Base-by-base conservation (phyloP, 2,888 invertebrate genomes). In the Drosophila siamana region DNA sequence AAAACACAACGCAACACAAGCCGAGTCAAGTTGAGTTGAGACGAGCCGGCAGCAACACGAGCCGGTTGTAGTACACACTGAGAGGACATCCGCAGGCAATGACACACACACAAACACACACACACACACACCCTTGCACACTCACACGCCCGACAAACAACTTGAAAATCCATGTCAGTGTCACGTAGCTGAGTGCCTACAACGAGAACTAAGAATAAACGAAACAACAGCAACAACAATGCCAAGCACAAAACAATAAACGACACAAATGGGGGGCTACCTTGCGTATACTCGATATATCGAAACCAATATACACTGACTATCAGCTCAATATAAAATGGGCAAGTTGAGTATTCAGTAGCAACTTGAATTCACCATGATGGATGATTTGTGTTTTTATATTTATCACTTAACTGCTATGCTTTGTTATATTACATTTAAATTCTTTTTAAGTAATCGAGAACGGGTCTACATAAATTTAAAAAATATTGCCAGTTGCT, bases 121-220 rank as follows among this genome's bases (percentile, higher is more conserved):
- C 54, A 60, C 48, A 51, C 38, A 40, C 46, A 46, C 60, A n/a
- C n/a, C n/a, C n/a, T n/a, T n/a, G n/a, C 48, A 51, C 38, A 40
- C 46, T 43, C 60, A 43, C 44, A 36, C n/a, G 44, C 46, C 46
- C 62, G 65, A 66, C 66, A 79, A 76, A 77, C 88, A 89, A 79
- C 89, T 85, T 82, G 80, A 84, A 83, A 89, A 86, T 88, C 85
- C 89, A 84, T 89, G 87, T 88, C 90, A 89, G 80, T 90, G 90
- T 91, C 91, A 90, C 91, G 90, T 91, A 87, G 77, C 67, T 61
- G 75, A 81, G 80, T 73, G 77, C 76, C 83, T 70, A 55, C 80
- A 78, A 74, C 75, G 70, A 69, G 43, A 67, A 51, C 62, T 26
- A 41, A 50, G 51, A 64, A 46, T 13, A 52, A 60, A 44, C 41